phyloP scores from a whole-genome alignment of 2,113 vertebrate species.

The Lota lota region DNA sequence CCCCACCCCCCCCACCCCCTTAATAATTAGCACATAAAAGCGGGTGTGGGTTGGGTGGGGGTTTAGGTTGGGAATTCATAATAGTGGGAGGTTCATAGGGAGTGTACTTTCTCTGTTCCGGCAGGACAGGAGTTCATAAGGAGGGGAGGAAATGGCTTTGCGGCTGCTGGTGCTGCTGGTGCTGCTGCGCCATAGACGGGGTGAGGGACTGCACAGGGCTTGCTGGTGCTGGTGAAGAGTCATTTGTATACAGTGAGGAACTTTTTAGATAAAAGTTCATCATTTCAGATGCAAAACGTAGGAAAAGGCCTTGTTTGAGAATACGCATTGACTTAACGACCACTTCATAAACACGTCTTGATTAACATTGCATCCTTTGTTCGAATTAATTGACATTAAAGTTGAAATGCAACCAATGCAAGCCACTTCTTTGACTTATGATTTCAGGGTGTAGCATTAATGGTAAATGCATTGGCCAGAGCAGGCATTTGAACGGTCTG shows the following conservation, averaged over 20 bases:
- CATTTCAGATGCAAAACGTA: too few relatives aligned
- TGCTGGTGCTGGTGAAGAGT: background rate
- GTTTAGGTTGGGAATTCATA: constrained; percentile 16
- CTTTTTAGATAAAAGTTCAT: too few relatives aligned
- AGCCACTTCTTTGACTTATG: too few relatives aligned
- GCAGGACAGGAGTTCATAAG: constrained; percentile 33
- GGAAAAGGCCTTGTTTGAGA: too few relatives aligned
- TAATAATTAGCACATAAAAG: too few relatives aligned
- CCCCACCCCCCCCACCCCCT: constrained; percentile 35
- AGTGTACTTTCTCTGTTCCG: constrained; percentile 38
- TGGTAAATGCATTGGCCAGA: constrained; percentile 34
- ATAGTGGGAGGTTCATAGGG: constrained; percentile 28
- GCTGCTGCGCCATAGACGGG: constrained; percentile 30
- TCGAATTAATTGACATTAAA: too few relatives aligned
- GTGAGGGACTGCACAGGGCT: constrained; percentile 25
- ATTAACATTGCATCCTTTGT: too few relatives aligned
- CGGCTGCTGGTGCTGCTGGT: constrained; percentile 34
- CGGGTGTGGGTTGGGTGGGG: constrained; percentile 37
- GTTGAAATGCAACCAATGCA: too few relatives aligned
- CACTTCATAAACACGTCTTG: too few relatives aligned
- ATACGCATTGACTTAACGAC: too few relatives aligned
- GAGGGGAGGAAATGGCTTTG: constrained; percentile 42
- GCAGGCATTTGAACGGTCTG: constrained; percentile 50
- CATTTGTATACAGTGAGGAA: background rate
- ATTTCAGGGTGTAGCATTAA: too few relatives aligned